A percentile compares a stretch with the other conserved stretches of the same genome.
Conservation (phyloP, 2,113 vertebrate genomes). For the Cebus imitator region DNA sequence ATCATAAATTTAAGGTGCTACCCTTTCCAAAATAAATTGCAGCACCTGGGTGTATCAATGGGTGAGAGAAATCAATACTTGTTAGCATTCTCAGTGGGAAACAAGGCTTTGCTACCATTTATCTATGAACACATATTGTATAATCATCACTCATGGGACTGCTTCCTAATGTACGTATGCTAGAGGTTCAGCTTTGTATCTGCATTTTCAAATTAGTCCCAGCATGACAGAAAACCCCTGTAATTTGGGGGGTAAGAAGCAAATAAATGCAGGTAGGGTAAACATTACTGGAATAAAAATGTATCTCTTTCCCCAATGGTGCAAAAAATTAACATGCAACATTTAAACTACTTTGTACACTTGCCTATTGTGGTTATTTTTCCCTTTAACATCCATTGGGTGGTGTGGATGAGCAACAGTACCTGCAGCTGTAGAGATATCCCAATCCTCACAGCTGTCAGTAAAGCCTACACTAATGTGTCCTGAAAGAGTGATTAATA, state of each 20-base stretch:
- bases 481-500: slow-evolving; percentile 89
- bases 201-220: slow-evolving; percentile 46
- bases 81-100: slow-evolving; percentile 46
- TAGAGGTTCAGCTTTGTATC: slow-evolving; percentile 22
- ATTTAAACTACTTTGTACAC: not conserved
- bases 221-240: slow-evolving; percentile 31
- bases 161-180: slow-evolving; percentile 18
- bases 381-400: slow-evolving; percentile 31
- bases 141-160: not conserved
- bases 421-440: slow-evolving; percentile 67
- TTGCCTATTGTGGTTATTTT: slow-evolving; percentile 13
- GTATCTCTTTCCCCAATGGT: not conserved
- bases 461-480: slow-evolving; percentile 78
- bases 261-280: slow-evolving; percentile 33
- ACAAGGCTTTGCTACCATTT: slow-evolving; percentile 1
- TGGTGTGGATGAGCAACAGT: slow-evolving; percentile 58
- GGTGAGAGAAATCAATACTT: slow-evolving; percentile 3
- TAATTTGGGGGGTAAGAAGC: not conserved
- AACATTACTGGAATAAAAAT: slow-evolving; percentile 8
- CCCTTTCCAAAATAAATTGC: slow-evolving; percentile 42
- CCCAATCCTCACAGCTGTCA: slow-evolving; percentile 85
- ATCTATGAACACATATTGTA: not conserved
- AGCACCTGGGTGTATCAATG: not conserved
- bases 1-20: slow-evolving; percentile 23
- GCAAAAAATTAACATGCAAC: not conserved